Conservation (phyloP, 2,113 vertebrate genomes). For the Galbula dea region DNA sequence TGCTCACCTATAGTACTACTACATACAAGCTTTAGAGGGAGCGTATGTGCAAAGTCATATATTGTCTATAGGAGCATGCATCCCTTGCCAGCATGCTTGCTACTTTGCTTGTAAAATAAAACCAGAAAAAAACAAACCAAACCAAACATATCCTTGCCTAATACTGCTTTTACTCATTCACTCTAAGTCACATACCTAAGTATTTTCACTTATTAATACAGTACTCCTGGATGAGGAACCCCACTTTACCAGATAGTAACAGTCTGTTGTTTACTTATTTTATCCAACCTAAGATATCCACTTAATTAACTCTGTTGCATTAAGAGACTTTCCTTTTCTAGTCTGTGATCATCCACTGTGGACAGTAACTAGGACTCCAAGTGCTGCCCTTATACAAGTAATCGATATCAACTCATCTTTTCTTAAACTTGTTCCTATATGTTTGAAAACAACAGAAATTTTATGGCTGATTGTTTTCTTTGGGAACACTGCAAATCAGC, state of each 20-base stretch:
- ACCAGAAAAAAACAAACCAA: background rate
- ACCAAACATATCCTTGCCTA: background rate
- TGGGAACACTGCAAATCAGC: conserved; percentile 9
- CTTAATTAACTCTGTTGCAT: background rate
- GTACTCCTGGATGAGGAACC: background rate
- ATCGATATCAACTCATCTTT: background rate
- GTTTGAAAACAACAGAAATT: background rate
- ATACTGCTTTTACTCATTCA: conserved; percentile 62
- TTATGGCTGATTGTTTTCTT: background rate
- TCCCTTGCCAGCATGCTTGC: conserved; percentile 81
- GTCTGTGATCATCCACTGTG: background rate
- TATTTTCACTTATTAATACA: conserved; percentile 13
- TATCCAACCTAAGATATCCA: background rate
- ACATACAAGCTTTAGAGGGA: conserved; percentile 45
- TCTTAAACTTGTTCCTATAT: background rate
- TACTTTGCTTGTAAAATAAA: conserved; percentile 64
- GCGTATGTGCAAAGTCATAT: conserved; percentile 42
- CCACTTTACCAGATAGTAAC: background rate
- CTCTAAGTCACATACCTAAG: background rate
- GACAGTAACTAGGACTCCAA: background rate
- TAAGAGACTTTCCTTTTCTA: background rate
- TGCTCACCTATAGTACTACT: conserved; percentile 52
- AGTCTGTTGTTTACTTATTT: background rate
- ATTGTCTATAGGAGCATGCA: conserved; percentile 70
- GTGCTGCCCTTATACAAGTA: background rate